phyloP scores from a whole-genome alignment of 92 coral and sea anemone genomes.

The Palythoa grandiflora region DNA sequence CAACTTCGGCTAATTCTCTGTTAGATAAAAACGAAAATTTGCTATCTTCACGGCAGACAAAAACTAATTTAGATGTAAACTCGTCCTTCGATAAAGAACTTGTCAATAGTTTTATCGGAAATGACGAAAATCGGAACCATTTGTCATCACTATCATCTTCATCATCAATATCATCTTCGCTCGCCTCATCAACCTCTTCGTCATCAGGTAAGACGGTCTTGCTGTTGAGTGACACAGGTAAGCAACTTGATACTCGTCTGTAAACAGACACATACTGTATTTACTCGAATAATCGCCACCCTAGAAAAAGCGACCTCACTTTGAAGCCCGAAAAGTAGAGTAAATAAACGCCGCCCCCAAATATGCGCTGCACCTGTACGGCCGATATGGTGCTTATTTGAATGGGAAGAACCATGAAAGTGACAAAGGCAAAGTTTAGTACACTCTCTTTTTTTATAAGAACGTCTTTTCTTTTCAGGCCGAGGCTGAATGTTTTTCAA shows the following conservation, averaged over 20 bases:
- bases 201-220: slow-evolving; percentile 36
- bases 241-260: slow-evolving; percentile 5
- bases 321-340: too few species aligned
- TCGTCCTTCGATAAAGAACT: slow-evolving; percentile 38
- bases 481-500: too few species aligned
- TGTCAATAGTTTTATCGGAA: slow-evolving; percentile 24
- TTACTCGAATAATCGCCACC: background rate
- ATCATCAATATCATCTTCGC: slow-evolving; percentile 40
- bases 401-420: too few species aligned
- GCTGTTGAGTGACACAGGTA: background rate
- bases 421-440: too few species aligned
- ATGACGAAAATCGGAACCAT: slow-evolving; percentile 34
- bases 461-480: too few species aligned
- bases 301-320: background rate
- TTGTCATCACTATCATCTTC: slow-evolving; percentile 51
- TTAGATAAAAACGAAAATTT: slow-evolving; percentile 21
- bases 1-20: slow-evolving; percentile 15
- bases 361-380: too few species aligned
- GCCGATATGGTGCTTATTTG: too few species aligned
- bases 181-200: slow-evolving; percentile 22
- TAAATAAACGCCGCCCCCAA: too few species aligned
- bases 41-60: background rate
- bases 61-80: slow-evolving; percentile 8
- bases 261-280: background rate
- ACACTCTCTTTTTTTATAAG: too few species aligned